phyloP scores from a whole-genome alignment of 2,797 vertebrate species.

The Manis pentadactyla region DNA sequence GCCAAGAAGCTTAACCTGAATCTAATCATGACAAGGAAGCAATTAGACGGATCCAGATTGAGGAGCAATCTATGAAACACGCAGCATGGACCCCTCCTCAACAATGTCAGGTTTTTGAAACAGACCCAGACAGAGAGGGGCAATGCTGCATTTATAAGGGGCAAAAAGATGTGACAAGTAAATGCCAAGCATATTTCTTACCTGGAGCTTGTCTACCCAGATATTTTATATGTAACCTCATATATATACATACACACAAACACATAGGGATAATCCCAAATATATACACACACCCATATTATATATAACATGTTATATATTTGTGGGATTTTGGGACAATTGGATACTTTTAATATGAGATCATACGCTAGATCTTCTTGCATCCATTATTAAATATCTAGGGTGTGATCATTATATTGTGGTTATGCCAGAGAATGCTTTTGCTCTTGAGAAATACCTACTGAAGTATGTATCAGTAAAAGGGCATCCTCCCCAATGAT shows the following conservation, averaged over 20 bases:
- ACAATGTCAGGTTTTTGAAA: background rate
- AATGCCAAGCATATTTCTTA: background rate
- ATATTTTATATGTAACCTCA: too few relatives aligned
- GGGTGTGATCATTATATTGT: background rate
- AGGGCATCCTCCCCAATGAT: background rate
- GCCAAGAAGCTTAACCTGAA: background rate
- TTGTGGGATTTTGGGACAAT: background rate
- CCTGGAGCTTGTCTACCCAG: background rate
- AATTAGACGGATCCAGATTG: background rate
- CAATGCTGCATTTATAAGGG: background rate
- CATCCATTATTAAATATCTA: background rate
- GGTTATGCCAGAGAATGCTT: background rate
- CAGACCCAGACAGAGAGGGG: too few relatives aligned
- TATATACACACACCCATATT: too few relatives aligned
- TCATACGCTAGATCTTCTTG: rapidly evolving
- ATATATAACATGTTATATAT: background rate
- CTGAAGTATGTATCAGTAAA: background rate
- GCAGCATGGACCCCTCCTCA: background rate
- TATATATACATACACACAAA: too few relatives aligned
- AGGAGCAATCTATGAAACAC: background rate
- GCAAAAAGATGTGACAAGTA: background rate
- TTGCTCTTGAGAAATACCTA: background rate
- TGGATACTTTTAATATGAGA: background rate
- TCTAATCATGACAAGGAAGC: background rate
- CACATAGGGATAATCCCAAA: too few relatives aligned